These are phyloP conservation scores for Eilema griseolum DNA, from an alignment of 2,888 invertebrate genomes.

Conservation along the genomic window DNA sequence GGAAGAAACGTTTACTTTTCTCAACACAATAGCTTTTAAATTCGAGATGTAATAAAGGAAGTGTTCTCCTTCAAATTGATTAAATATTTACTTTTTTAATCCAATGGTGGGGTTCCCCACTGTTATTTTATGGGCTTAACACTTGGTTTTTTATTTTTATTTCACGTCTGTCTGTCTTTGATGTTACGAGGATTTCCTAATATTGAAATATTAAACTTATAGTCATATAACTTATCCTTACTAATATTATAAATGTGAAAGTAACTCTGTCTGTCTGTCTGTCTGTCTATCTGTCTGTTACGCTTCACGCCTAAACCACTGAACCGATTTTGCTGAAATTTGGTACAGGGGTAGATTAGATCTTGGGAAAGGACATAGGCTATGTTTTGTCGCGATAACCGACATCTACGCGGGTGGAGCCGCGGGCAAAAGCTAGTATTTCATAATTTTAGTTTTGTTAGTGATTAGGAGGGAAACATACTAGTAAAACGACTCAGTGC, in stretches of 20 bases:
- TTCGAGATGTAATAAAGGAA: conserved; percentile 27
- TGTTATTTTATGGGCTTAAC: conserved; percentile 17
- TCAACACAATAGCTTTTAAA: conserved; percentile 37
- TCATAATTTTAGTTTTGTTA: not conserved
- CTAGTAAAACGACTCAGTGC: conserved; percentile 17
- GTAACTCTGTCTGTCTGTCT: too few species aligned
- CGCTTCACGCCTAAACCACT: too few species aligned
- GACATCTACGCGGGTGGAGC: too few species aligned
- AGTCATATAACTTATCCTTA: too few species aligned
- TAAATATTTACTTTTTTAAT: conserved; percentile 37
- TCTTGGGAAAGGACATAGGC: too few species aligned
- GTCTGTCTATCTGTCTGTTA: too few species aligned
- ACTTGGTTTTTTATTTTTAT: not conserved
- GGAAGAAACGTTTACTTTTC: conserved; percentile 41
- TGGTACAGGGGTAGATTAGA: too few species aligned
- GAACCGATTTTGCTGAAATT: too few species aligned
- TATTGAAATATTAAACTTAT: not conserved
- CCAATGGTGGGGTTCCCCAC: conserved; percentile 10
- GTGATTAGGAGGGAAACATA: conserved; percentile 5
- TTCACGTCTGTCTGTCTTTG: not conserved
- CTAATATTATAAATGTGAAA: too few species aligned
- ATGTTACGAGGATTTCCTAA: not conserved
- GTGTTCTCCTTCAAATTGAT: conserved; percentile 38
- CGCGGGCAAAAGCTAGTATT: too few species aligned
- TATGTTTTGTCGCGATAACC: too few species aligned